Percentiles rank a stretch among this genome's conserved stretches.
phyloP scores from a whole-genome alignment of 2,797 vertebrate species.

The Phataginus tricuspis region DNA sequence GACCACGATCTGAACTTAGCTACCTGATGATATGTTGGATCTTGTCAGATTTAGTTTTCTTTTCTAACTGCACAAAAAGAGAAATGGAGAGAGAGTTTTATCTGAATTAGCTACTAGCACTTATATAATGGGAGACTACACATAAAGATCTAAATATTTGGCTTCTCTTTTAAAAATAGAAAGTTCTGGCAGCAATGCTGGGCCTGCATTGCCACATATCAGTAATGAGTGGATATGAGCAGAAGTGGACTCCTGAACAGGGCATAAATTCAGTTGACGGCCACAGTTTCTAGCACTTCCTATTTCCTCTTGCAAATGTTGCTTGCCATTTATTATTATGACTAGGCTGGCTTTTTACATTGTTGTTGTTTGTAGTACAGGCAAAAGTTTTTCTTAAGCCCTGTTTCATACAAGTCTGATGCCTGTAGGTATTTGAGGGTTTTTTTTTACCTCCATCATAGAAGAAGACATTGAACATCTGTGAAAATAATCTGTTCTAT shows the following conservation, averaged over 20 bases:
- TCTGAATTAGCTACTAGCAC: background rate
- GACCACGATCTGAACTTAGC: background rate
- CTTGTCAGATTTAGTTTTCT: background rate
- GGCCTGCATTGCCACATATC: background rate
- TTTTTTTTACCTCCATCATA: background rate
- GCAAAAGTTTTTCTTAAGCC: background rate
- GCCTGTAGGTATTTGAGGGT: background rate
- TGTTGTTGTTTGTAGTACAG: background rate
- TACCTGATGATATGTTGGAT: background rate
- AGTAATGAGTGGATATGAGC: background rate
- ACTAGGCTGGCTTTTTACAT: background rate
- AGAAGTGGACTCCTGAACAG: background rate
- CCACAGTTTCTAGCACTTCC: background rate
- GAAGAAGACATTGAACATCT: background rate
- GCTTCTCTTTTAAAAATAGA: background rate
- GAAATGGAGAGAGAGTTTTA: background rate
- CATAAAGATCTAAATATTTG: background rate
- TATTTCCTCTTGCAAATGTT: background rate
- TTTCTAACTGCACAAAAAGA: background rate
- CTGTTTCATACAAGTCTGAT: background rate
- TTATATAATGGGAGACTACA: background rate
- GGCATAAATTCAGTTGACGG: background rate
- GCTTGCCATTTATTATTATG: background rate
- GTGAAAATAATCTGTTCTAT: background rate
- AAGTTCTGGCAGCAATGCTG: background rate